phyloP scores from a whole-genome alignment of 2,113 vertebrate genomes.

The Strix uralensis region DNA sequence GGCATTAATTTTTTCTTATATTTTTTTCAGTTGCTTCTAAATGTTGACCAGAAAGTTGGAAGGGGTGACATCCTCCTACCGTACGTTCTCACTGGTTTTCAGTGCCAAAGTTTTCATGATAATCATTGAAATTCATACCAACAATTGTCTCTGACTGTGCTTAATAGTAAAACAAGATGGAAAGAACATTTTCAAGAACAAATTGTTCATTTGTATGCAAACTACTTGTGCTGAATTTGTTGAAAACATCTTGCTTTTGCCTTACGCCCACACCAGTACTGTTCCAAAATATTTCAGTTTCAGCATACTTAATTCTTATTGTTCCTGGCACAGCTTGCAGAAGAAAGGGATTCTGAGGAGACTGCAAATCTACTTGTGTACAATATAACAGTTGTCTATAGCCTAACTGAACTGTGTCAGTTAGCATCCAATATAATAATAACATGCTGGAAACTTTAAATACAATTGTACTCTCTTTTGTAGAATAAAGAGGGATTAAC shows the following conservation, averaged over 20 bases:
- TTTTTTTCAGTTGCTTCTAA: not conserved
- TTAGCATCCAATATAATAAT: not conserved
- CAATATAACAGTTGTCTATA: not conserved
- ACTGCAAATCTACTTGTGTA: not conserved
- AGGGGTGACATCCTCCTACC: not conserved
- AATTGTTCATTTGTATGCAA: constrained; percentile 39
- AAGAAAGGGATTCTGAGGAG: not conserved
- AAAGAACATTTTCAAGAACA: constrained; percentile 43
- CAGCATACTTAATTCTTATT: not conserved
- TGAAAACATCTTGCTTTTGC: not conserved
- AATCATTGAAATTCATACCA: constrained; percentile 9
- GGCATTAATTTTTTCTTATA: not conserved
- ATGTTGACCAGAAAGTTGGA: not conserved
- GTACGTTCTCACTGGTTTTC: not conserved
- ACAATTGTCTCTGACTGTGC: not conserved
- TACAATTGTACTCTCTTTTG: not conserved
- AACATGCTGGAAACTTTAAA: not conserved
- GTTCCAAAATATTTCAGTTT: constrained; percentile 10
- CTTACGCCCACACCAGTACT: not conserved
- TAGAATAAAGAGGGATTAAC: not conserved
- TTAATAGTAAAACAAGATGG: constrained; percentile 16
- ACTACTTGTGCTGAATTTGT: constrained; percentile 4
- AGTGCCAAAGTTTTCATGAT: constrained; percentile 21
- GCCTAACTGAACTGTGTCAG: not conserved
- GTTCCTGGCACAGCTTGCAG: not conserved